phyloP scores from a whole-genome alignment of 2,113 vertebrate genomes.

The Lagopus leucura region DNA sequence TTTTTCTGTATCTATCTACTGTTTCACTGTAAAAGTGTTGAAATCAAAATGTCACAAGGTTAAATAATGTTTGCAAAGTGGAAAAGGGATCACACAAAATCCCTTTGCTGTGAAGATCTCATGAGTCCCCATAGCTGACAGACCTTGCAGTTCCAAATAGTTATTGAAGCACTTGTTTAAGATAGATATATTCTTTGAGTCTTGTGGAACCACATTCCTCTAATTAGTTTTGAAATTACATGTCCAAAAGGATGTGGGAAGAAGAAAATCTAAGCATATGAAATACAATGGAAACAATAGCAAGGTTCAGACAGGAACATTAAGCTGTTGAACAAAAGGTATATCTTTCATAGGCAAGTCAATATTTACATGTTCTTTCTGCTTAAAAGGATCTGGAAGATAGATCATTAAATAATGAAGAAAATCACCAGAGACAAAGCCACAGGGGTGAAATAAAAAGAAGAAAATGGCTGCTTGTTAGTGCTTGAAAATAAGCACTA shows the following conservation, averaged over 20 bases:
- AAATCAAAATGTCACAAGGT: background rate
- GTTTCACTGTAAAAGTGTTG: background rate
- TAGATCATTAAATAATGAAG: background rate
- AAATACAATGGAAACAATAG: background rate
- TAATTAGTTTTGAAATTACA: background rate
- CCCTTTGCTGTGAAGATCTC: background rate
- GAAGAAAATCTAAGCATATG: background rate
- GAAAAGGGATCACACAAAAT: background rate
- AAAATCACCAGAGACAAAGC: background rate
- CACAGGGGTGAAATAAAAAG: background rate
- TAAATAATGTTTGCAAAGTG: background rate
- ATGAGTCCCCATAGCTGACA: background rate
- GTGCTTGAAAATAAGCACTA: background rate
- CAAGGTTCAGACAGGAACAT: background rate
- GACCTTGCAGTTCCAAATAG: background rate
- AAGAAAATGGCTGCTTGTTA: accelerated
- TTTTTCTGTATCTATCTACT: background rate
- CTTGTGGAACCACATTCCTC: background rate
- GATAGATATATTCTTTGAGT: background rate
- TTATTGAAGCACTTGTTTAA: background rate
- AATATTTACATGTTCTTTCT: background rate
- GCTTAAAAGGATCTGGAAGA: background rate
- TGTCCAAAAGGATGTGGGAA: background rate
- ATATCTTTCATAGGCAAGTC: background rate
- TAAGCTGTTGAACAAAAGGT: background rate